phyloP scores from a whole-genome alignment of 2,888 invertebrate species.

The Macrosoma leucophasiata region DNA sequence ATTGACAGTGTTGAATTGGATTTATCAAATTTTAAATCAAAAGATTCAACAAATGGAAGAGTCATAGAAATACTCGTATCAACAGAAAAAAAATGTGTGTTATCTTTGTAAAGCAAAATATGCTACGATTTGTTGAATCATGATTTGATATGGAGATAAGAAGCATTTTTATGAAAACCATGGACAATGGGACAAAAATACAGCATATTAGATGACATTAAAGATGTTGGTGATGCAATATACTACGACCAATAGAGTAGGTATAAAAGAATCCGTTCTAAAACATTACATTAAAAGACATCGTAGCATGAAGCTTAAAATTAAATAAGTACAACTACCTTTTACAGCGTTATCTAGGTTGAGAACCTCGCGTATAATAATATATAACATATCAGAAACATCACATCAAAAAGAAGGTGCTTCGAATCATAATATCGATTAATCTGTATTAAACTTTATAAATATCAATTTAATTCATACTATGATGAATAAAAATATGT shows the following conservation, averaged over 20 bases:
- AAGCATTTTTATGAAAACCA: slow-evolving; percentile 35
- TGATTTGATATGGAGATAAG: slow-evolving; percentile 24
- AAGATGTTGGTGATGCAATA: slow-evolving; percentile 13
- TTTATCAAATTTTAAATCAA: no score
- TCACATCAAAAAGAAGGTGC: no score
- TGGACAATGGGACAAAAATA: no score
- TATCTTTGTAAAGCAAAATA: slow-evolving; percentile 7
- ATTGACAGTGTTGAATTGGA: slow-evolving; percentile 33
- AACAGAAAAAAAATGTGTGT: no score
- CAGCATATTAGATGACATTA: no score
- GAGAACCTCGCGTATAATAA: slow-evolving; percentile 23
- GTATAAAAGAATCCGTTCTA: slow-evolving; percentile 24
- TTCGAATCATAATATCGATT: no score
- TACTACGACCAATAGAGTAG: no score
- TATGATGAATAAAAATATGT: no score
- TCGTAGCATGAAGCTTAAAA: slow-evolving; percentile 25
- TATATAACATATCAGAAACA: no score
- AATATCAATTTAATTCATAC: no score
- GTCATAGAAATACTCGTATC: slow-evolving; percentile 5
- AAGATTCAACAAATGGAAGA: no score
- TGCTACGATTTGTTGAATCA: slow-evolving; percentile 9
- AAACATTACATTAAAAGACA: slow-evolving; percentile 24
- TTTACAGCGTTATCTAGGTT: slow-evolving; percentile 19
- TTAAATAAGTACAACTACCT: slow-evolving; percentile 13
- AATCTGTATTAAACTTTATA: no score